Evolutionary conservation across 35 echinoderm and acorn worm genomes (phyloP), one percentile per base, ranked within the genome.

Genomic region (Strongylocentrotus purpuratus): DNA sequence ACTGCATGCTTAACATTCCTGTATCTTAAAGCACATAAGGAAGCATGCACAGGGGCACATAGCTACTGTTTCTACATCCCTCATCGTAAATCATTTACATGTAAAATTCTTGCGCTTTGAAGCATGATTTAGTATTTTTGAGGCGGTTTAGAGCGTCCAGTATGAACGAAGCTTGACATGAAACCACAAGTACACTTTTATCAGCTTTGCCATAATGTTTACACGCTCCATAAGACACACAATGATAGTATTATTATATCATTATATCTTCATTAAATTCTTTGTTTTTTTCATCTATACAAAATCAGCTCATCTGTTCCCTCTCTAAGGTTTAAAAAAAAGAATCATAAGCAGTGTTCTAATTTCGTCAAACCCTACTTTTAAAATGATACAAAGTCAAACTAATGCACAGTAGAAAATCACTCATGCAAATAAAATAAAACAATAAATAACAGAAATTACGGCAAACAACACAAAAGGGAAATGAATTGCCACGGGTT

Each of bases 341-440:
- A 7, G 13, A 78, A 78, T 25, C 65, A 7, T n/a, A 78, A 1
- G 28, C 20, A 8, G 18, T 78, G 20, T 78, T 9, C 65, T n/a
- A 78, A 78, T 78, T 14, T 78, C 2, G 8, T 8, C 20, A 78
- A 7, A 18, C 4, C 4, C 20, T n/a, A 31, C 28, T 22, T 78
- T 78, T 22, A 78, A 78, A 78, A 22, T 78, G n/a, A 78, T 78
- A 78, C 65, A 7, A 78, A 78, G 22, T 22, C 28, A 78, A 78
- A 78, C 65, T 78, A 78, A 78, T 78, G 65, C 65, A 78, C 65
- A 78, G 65, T 22, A n/a, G 20, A 78, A 78, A 78, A 78, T 78
- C 65, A 78, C 25, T 78, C 65, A 78, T n/a, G 65, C 65, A 78
- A 78, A 78, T 78, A n/a, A 78, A 78, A 78, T 78, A 78, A 78